A percentile compares a stretch with the other conserved stretches of the same genome.
Conservation (phyloP, 2,888 invertebrate genomes). For the Nebria brevicollis region DNA sequence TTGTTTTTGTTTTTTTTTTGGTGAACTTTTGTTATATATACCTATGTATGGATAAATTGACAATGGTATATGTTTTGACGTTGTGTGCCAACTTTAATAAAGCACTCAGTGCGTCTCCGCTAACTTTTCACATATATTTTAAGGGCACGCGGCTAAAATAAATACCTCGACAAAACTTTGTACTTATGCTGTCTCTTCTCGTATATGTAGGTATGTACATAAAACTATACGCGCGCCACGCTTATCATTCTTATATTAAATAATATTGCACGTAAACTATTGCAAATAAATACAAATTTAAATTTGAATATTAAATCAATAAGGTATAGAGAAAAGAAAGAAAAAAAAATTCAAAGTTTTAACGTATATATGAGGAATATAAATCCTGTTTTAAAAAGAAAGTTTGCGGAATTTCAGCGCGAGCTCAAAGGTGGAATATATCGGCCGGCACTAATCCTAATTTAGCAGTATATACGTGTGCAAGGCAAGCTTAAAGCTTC, state of each 20-base stretch:
- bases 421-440: slow-evolving; percentile 38
- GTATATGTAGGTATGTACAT: background rate
- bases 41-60: slow-evolving; percentile 5
- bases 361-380: slow-evolving; percentile 18
- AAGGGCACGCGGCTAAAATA: slow-evolving; percentile 14
- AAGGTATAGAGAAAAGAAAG: no score
- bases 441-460: slow-evolving; percentile 44
- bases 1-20: no score
- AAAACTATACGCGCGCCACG: background rate
- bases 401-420: slow-evolving; percentile 5
- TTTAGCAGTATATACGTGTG: slow-evolving; percentile 41
- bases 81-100: slow-evolving; percentile 24
- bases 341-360: background rate
- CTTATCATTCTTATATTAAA: no score
- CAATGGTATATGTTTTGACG: slow-evolving; percentile 20
- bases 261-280: no score
- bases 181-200: slow-evolving; percentile 3
- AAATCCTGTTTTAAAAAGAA: slow-evolving; percentile 39
- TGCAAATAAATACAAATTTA: no score
- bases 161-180: slow-evolving; percentile 17
- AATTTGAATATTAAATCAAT: no score
- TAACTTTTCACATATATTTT: slow-evolving; percentile 28
- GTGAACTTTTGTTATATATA: background rate
- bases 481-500: slow-evolving; percentile 21
- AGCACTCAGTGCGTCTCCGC: background rate